Evolutionary conservation across 1,140 invertebrate genomes (phyloP).

Genomic region (Diorhabda elongata): DNA sequence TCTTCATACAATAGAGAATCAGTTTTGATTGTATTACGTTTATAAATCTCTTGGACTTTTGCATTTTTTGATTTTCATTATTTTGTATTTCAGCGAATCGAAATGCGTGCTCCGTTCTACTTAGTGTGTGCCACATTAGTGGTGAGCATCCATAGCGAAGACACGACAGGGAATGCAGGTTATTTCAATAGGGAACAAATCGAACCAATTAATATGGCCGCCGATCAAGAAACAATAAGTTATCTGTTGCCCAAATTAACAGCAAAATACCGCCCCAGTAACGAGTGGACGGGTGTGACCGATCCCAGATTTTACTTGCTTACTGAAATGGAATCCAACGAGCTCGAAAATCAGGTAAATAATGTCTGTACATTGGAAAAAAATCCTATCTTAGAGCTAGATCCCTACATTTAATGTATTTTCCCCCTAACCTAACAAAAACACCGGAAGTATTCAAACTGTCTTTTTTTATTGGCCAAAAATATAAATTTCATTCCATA

Average conservation of each 20-base stretch:
- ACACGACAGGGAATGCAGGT: constrained; percentile 28
- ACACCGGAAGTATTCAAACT: no score
- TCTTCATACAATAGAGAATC: no score
- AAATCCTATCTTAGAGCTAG: no score
- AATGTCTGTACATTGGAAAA: background rate
- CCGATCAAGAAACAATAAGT: constrained; percentile 43
- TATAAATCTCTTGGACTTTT: no score
- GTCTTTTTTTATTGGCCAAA: no score
- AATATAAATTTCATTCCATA: no score
- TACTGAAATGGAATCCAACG: constrained; percentile 41
- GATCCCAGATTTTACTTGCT: constrained; percentile 43
- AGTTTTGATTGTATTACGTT: no score
- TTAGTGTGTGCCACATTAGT: constrained; percentile 41
- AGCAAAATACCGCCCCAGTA: constrained; percentile 43
- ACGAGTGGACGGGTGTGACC: constrained; percentile 36
- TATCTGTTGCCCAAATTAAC: constrained; percentile 45
- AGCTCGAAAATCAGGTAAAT: constrained; percentile 34
- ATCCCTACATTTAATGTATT: no score
- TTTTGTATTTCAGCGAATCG: constrained; percentile 34
- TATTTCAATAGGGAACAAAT: constrained; percentile 28
- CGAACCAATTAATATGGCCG: constrained; percentile 35
- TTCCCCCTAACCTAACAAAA: no score
- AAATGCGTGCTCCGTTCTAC: constrained; percentile 42
- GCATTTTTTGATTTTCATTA: background rate
- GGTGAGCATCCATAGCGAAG: constrained; percentile 37